Percentiles rank a stretch among this genome's conserved stretches.
Conservation (phyloP, 2,888 invertebrate species). For the Maniola hyperantus region DNA sequence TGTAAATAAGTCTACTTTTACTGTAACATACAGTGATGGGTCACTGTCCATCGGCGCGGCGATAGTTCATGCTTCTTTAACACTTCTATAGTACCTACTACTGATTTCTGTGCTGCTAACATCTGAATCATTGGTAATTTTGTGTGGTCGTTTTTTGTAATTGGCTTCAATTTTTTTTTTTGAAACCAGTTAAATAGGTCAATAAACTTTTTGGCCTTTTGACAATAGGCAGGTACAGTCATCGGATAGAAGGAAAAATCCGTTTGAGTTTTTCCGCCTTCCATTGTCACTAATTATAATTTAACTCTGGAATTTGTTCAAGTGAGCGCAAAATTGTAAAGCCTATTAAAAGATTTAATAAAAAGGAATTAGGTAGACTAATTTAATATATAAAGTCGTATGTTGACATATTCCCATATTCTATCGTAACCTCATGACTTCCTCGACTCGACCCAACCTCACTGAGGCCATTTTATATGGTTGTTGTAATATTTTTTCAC, state of each 20-base stretch:
- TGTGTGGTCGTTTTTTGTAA: background rate
- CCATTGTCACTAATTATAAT: constrained; percentile 9
- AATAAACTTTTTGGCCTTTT: constrained; percentile 18
- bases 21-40: too few relatives aligned
- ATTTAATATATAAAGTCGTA: too few relatives aligned
- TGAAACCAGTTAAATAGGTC: constrained; percentile 8
- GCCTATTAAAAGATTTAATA: background rate
- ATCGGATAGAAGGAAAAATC: constrained; percentile 4
- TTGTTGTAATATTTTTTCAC: too few relatives aligned
- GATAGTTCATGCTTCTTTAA: too few relatives aligned
- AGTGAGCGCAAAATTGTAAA: background rate
- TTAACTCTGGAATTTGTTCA: background rate
- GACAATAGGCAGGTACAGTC: constrained; percentile 8
- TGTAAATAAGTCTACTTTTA: too few relatives aligned
- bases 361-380: too few relatives aligned
- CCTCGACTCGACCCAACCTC: too few relatives aligned
- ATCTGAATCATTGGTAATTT: constrained; percentile 4
- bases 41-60: too few relatives aligned
- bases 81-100: too few relatives aligned
- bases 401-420: too few relatives aligned
- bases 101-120: background rate
- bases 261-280: constrained; percentile 15
- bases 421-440: too few relatives aligned
- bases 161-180: constrained; percentile 9
- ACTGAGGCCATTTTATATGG: too few relatives aligned